Conservation (phyloP, 2,113 vertebrate genomes). For the Bambusicola thoracicus region DNA sequence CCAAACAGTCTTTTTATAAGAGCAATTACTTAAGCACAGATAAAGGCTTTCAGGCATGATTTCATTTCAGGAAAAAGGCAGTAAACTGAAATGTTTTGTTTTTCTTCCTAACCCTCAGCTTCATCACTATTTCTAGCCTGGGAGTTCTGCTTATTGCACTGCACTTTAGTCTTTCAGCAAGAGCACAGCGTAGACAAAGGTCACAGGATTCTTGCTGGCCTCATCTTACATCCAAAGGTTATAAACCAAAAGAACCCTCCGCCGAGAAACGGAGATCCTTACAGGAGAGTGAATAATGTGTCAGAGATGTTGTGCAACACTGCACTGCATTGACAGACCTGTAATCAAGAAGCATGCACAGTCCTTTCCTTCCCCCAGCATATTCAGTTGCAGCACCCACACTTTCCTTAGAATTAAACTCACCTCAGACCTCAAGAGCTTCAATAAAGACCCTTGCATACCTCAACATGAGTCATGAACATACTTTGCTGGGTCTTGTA, state of each 20-base stretch:
- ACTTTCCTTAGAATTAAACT: background rate
- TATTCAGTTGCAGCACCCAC: background rate
- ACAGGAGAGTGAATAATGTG: accelerated
- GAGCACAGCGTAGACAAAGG: background rate
- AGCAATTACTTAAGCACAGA: background rate
- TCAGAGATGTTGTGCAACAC: background rate
- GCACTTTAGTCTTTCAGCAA: background rate
- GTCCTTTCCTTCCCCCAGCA: background rate
- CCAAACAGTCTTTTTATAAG: background rate
- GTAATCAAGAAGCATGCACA: background rate
- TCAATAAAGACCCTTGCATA: background rate
- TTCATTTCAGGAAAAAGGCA: background rate
- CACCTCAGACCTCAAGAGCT: background rate
- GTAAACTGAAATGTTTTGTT: background rate
- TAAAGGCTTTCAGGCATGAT: background rate
- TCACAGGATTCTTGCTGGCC: background rate
- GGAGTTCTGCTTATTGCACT: background rate
- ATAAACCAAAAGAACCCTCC: background rate
- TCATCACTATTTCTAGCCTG: background rate
- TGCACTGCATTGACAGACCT: background rate
- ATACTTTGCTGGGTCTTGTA: background rate
- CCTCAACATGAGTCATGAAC: background rate
- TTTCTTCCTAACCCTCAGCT: background rate
- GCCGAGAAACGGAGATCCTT: background rate
- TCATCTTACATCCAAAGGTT: background rate